Evolutionary conservation across 2,797 vertebrate genomes (phyloP).

Genomic region (Cossypha heuglini): DNA sequence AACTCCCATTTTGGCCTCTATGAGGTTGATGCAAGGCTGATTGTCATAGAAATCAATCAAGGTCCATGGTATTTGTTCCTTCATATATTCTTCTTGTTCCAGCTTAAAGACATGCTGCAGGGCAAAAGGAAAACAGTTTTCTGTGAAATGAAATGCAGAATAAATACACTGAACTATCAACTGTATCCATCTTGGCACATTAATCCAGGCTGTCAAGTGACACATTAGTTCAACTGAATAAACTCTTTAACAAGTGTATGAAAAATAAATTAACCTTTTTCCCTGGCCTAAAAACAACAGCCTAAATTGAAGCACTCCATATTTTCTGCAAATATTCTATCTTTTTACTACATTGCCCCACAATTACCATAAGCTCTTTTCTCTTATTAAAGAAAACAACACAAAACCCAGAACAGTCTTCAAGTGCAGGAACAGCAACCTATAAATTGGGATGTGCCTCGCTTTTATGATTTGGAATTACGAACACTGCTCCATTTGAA

Average conservation of each 20-base stretch:
- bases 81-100: slow-evolving; percentile 99
- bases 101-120: slow-evolving; percentile 96
- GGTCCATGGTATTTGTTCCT: slow-evolving; percentile 98
- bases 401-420: not conserved
- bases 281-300: slow-evolving; percentile 1
- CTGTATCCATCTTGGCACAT: not conserved
- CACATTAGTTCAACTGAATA: not conserved
- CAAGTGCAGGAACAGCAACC: not conserved
- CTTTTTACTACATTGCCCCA: not conserved
- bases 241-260: not conserved
- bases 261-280: slow-evolving; percentile 40
- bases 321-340: not conserved
- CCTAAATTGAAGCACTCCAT: not conserved
- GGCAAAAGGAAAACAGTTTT: slow-evolving; percentile 8
- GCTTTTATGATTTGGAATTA: not conserved
- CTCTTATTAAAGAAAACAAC: not conserved
- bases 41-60: slow-evolving; percentile 99
- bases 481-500: not conserved
- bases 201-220: not conserved
- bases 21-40: slow-evolving; percentile 99
- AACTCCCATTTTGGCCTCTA: slow-evolving; percentile 96
- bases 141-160: slow-evolving; percentile 36
- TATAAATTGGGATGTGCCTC: not conserved
- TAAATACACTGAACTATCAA: not conserved
- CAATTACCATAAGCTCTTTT: not conserved